phyloP scores from a whole-genome alignment of 2,888 invertebrate genomes.

The Brachypterus glaber region DNA sequence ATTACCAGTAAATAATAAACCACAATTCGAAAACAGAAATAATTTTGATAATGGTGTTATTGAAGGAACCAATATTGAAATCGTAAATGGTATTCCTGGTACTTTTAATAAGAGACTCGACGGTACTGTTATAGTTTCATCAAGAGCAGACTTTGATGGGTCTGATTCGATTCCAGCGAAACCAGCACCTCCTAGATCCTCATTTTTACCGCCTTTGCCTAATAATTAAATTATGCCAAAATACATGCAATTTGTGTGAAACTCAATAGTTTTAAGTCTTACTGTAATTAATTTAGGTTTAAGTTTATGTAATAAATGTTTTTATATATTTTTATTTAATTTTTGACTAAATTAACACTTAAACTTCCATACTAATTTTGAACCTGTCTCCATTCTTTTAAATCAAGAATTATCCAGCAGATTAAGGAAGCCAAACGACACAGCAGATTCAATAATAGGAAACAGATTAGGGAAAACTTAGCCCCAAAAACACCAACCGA shows the following conservation, averaged over 20 bases:
- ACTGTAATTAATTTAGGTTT: too few relatives aligned
- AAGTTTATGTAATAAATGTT: too few relatives aligned
- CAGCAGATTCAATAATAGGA: constrained; percentile 29
- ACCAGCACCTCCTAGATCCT: background rate
- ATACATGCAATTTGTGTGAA: too few relatives aligned
- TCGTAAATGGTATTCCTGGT: background rate
- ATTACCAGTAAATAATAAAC: background rate
- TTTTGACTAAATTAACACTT: too few relatives aligned
- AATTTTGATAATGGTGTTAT: background rate
- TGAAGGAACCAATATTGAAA: background rate
- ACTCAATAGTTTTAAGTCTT: too few relatives aligned
- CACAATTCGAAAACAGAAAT: background rate
- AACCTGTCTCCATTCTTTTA: too few relatives aligned
- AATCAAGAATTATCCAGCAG: constrained; percentile 46
- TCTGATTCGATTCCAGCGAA: background rate
- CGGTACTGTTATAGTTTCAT: background rate
- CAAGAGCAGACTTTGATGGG: background rate
- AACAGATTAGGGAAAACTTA: constrained; percentile 50
- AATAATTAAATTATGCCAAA: too few relatives aligned
- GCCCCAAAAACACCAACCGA: constrained; percentile 55
- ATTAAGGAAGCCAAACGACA: constrained; percentile 31
- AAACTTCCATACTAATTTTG: too few relatives aligned
- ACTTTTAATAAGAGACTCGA: background rate
- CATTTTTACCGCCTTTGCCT: too few relatives aligned
- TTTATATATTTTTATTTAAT: too few relatives aligned